Evolutionary conservation across 2,113 vertebrate species (phyloP), one percentile per base, ranked within the genome.

Genomic region (Lipophrys pholis): DNA sequence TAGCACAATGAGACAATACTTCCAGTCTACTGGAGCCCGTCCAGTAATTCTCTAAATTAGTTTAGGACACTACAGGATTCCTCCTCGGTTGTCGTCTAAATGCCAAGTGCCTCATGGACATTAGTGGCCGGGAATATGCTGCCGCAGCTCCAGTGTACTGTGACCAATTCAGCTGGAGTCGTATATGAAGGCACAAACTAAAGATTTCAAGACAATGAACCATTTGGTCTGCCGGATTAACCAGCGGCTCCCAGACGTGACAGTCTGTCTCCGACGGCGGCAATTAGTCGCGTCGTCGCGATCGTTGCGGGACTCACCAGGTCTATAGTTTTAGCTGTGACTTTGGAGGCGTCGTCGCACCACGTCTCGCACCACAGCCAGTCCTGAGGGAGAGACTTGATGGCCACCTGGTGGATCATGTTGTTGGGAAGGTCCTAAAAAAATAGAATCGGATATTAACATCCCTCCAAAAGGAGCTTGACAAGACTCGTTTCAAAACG

Each of bases 351-450:
- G n/a, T 98, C 94, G 12, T 97, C 95, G 52, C 98, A 99, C 98
- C 98, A 99, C 8, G 98, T 98, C 87, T 99, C 98, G 81, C 98
- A 99, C 97, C 97, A 99, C 40, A 99, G 91, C 98, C 98, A 99
- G 66, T 99, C 97, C 85, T 98, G 97, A 78, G 98, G 97, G 16
- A 99, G 95, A 73, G 97, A 97, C 93, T 96, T 99, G 74, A 99
- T 98, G 65, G 95, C 92, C 67, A 99, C 97, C 89, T 98, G 97
- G 90, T 99, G 97, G 89, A 99, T 99, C 97, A 99, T 99, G 82
- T 97, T 97, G 86, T 99, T 99, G 45, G 98, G 98, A 73, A 99
- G 96, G 85, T 99, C 98, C 98, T 99, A 73, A 16, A 73, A 16
- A 52, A 30, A 30, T 30, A 30, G 2, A 30, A 30, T 30, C 21